Evolutionary conservation across 2,888 invertebrate genomes (phyloP).

Genomic region (Candidula unifasciata): DNA sequence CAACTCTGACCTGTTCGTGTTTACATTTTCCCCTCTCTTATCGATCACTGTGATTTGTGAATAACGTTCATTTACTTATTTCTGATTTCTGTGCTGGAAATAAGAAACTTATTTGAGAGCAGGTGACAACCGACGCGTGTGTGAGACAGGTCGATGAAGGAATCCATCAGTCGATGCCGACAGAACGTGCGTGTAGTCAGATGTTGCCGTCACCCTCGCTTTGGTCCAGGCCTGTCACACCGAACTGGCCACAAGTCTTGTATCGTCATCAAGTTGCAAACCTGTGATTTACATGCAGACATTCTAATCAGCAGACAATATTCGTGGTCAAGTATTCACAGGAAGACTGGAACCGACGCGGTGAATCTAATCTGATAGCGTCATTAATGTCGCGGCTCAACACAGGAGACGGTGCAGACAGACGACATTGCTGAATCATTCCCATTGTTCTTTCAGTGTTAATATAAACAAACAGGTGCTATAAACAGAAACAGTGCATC

Average conservation of each 20-base stretch:
- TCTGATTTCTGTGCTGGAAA: not conserved
- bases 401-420: no score
- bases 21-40: no score
- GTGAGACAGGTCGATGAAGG: slow-evolving; percentile 20
- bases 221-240: not conserved
- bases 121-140: not conserved
- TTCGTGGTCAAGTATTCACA: no score
- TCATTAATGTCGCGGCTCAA: no score
- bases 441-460: no score
- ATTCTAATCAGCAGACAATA: not conserved
- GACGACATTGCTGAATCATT: no score
- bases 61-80: not conserved
- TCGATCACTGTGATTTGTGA: no score
- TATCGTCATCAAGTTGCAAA: not conserved
- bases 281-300: slow-evolving; percentile 2
- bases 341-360: no score
- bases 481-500: no score
- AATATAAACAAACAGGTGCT: no score
- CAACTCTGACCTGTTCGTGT: no score
- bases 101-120: not conserved
- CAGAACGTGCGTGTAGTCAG: not conserved
- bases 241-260: not conserved
- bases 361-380: no score
- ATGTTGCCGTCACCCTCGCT: not conserved
- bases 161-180: slow-evolving; percentile 24